A percentile compares a stretch with the other conserved stretches of the same genome.
These are phyloP conservation scores for Chrysodeixis includens DNA, from an alignment of 2,888 invertebrate genomes.

Conservation along the genomic window DNA sequence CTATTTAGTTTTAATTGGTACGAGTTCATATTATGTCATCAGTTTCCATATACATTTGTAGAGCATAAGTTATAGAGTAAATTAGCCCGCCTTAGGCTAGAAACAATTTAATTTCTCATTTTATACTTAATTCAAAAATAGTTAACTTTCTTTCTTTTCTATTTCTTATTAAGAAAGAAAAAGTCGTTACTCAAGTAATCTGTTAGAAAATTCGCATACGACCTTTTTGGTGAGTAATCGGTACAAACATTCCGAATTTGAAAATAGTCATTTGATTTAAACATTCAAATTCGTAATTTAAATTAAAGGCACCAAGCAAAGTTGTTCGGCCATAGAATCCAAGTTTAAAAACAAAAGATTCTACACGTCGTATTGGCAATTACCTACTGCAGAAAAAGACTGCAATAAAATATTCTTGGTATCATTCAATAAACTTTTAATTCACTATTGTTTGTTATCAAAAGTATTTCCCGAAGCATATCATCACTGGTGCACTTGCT, in stretches of 20 bases:
- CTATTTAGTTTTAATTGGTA: not conserved
- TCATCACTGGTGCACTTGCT: conserved; percentile 65
- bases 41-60: not conserved
- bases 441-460: conserved; percentile 59
- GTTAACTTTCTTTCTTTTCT: no score
- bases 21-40: not conserved
- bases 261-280: no score
- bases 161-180: no score
- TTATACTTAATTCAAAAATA: no score
- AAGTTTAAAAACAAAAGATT: not conserved
- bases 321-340: not conserved
- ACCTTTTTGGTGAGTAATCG: no score
- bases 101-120: no score
- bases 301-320: not conserved
- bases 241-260: no score
- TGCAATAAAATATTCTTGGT: conserved; percentile 26
- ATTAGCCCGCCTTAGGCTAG: no score
- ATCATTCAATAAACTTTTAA: conserved; percentile 62
- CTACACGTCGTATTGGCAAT: conserved; percentile 24
- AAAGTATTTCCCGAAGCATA: conserved; percentile 59
- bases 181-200: no score
- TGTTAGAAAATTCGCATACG: no score
- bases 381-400: conserved; percentile 28
- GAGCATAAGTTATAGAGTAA: no score
- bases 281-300: not conserved